Base-by-base conservation (phyloP, 2,797 vertebrate species). In the Rallus crepitans region DNA sequence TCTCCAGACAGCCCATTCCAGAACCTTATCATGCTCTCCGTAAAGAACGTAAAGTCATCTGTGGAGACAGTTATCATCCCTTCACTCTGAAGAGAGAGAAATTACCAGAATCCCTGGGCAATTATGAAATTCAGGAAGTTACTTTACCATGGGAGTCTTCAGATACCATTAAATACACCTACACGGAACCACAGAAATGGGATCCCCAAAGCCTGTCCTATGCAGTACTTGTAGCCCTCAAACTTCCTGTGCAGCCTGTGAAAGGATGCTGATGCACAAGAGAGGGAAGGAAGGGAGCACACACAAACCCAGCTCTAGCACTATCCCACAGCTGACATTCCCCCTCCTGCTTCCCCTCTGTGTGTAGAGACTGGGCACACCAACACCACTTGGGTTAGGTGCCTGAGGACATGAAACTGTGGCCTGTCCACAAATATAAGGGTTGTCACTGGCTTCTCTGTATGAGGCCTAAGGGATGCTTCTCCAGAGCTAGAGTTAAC, bases 191-290 rank as follows among this genome's bases (percentile, higher is more conserved):
- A 11, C 33, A 64, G 37, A 15, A 73, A 70, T 16, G 42, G 55
- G 19, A 66, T 66, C n/a, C 47, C n/a, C 39, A 37, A 84, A 80
- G 1, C 40, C 27, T 63, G 24, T 40, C 27, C 11, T 56, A 0
- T 55, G 24, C 27, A 72, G 8, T 47, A 25, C 5, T 39, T 50
- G 9, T 47, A 91, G 68, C 39, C 24, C n/a, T 80, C 52, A 82
- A 53, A 69, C 12, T 59, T 84, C 35, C 52, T 55, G 7, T 35
- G 55, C 47, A 76, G 50, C 33, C 50, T 71, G 61, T 14, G 45
- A 45, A 57, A 72, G 18, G 47, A 53, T 48, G 31, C 3, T 35
- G 52, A 5, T 0, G 1, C 16, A 17, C 0, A 47, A 47, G 0
- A 68, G 28, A 72, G 56, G 27, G 11, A 53, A 76, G 25, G 12